phyloP scores from a whole-genome alignment of 37 sponge, comb jelly and placozoan species.

The Spongia lamella region DNA sequence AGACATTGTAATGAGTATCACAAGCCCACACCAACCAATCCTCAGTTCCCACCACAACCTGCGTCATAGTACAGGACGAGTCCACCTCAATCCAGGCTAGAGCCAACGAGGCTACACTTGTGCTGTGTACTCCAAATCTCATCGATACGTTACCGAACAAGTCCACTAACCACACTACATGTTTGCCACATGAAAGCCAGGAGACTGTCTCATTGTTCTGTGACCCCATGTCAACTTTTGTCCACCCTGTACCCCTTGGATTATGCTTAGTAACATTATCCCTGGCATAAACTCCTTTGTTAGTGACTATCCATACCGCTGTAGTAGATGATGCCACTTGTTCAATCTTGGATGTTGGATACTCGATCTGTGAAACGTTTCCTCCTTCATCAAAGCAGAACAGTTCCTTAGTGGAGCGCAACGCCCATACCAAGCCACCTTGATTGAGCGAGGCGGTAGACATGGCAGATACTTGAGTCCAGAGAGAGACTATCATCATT shows the following conservation, averaged over 20 bases:
- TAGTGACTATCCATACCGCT: conserved; percentile 67
- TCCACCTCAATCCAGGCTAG: conserved; percentile 85
- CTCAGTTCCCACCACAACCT: conserved; percentile 63
- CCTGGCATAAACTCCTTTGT: conserved; percentile 59
- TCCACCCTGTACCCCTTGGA: conserved; percentile 73
- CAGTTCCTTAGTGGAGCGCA: conserved; percentile 66
- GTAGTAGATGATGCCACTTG: conserved; percentile 49
- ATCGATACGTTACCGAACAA: conserved; percentile 64
- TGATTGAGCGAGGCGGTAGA: conserved; percentile 2
- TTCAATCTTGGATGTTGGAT: conserved; percentile 5
- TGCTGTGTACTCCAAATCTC: conserved; percentile 72
- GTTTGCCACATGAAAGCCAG: conserved; percentile 54
- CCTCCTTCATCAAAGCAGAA: conserved; percentile 38
- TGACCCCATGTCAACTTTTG: conserved; percentile 74
- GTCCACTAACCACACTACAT: conserved; percentile 82
- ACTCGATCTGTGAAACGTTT: conserved; percentile 33
- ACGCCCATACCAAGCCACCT: conserved; percentile 49
- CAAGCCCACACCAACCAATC: conserved; percentile 85
- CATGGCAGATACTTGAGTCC: conserved; percentile 46
- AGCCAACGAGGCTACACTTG: conserved; percentile 63
- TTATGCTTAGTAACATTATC: conserved; percentile 43
- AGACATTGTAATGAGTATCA: conserved; percentile 62
- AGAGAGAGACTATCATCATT: conserved; percentile 40
- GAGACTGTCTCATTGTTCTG: conserved; percentile 35
- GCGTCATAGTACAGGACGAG: conserved; percentile 28